Percentiles rank a stretch among this genome's conserved stretches.
These are phyloP conservation scores for Pedetes capensis DNA, from an alignment of 2,113 vertebrate genomes.

Conservation along the genomic window DNA sequence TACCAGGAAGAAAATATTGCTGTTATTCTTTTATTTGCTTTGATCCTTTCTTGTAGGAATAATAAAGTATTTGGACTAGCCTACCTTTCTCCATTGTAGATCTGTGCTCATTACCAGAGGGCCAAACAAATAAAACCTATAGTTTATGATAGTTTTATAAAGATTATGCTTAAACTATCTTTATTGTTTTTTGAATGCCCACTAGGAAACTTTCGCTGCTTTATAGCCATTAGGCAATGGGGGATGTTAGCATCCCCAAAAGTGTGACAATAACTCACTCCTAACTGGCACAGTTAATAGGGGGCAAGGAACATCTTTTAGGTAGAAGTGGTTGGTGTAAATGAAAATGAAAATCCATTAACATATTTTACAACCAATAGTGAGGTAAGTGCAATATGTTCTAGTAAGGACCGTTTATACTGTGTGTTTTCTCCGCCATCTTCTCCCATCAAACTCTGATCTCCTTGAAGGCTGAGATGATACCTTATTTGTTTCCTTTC, in stretches of 20 bases:
- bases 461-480: background rate
- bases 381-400: background rate
- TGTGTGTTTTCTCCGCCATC: background rate
- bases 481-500: background rate
- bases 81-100: background rate
- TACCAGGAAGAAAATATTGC: background rate
- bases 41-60: background rate
- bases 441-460: background rate
- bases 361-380: background rate
- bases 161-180: background rate
- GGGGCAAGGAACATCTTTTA: background rate
- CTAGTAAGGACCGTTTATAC: background rate
- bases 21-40: background rate
- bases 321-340: background rate
- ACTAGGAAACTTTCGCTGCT: conserved; percentile 36
- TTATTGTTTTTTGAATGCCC: conserved; percentile 17
- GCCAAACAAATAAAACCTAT: background rate
- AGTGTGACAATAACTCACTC: background rate
- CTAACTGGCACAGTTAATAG: background rate
- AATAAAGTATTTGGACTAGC: background rate
- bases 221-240: background rate
- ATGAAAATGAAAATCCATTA: conserved; percentile 28
- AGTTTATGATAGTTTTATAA: background rate
- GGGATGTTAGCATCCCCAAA: background rate
- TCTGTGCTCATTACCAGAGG: conserved; percentile 8